Evolutionary conservation across 2,888 invertebrate genomes (phyloP), one percentile per base, ranked within the genome.

Genomic region (Napeogenes inachia): DNA sequence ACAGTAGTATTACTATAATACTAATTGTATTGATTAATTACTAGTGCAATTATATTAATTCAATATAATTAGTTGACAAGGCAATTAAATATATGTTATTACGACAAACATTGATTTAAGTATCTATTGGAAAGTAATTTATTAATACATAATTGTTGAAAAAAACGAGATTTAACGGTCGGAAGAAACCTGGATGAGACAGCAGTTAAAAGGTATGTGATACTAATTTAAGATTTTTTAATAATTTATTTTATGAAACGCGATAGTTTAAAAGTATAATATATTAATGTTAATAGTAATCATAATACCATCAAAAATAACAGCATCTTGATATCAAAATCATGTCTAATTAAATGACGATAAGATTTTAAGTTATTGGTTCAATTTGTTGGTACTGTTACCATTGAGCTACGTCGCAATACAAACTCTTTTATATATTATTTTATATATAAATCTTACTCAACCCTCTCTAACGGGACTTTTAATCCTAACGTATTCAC

Each of bases 401-500:
- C 21, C 3, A 35, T 35, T 35, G 35, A 21, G 21, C 21, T 21
- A 21, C 21, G 21, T 21, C 35, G 6, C 6, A 35, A 35, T 56
- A 46, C 33, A 59, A 59, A 65, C 60, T 56, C 21, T 38, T 61
- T 64, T 21, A 21, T 21, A 21, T 21, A 21, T 21, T 21, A 21
- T 68, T 60, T 63, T 67, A 67, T 68, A 69, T 70, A 72, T 78
- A 81, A 78, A 79, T 75, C 74, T 65, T 70, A 64, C 67, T 70
- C 77, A 85, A 82, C 83, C 83, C 85, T 82, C 80, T 83, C 82
- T 68, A 69, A 71, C 75, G 73, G 73, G 73, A 76, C 74, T 84
- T 85, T 87, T 89, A 88, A 87, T 88, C 87, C 59, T 70, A 72
- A 69, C 73, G 79, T 82, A 79, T 80, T 76, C 85, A 87, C 88